Conservation (phyloP, 2,797 vertebrate species). For the Capromys pilorides region DNA sequence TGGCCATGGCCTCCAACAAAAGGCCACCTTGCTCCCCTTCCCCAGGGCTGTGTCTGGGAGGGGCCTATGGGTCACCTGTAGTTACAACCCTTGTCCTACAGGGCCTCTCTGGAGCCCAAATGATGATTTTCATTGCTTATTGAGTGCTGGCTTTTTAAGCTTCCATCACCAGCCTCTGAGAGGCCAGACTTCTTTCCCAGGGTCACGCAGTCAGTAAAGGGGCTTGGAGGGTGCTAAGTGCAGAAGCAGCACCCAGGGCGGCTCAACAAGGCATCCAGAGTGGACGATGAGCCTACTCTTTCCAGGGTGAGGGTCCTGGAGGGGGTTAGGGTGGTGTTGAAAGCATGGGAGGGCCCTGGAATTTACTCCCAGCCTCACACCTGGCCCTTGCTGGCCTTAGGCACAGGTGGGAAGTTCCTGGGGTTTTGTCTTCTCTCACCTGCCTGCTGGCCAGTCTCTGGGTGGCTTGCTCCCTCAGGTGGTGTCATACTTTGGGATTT, state of each 20-base stretch:
- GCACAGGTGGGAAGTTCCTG: neutral
- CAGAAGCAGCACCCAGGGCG: neutral
- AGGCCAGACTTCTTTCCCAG: neutral
- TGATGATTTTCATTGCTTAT: neutral
- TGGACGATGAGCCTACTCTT: neutral
- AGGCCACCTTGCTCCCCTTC: neutral
- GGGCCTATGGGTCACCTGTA: neutral
- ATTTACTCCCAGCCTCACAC: neutral
- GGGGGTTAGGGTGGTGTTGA: neutral
- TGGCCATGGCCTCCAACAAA: no score
- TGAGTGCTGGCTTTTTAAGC: neutral
- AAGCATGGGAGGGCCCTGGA: neutral
- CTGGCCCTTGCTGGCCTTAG: neutral
- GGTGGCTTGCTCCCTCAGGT: neutral
- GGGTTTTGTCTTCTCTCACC: neutral
- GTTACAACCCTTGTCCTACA: neutral
- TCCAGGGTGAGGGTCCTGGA: neutral
- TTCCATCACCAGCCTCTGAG: neutral
- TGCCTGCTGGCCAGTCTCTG: neutral
- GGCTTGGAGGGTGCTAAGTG: neutral
- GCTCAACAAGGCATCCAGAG: neutral
- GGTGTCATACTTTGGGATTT: no score
- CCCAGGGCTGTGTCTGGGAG: neutral
- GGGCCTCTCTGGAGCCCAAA: neutral
- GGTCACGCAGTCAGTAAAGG: neutral